Percentiles rank a stretch among this genome's conserved stretches.
These are phyloP conservation scores for Anas acuta DNA, from an alignment of 2,797 vertebrate genomes.

Conservation along the genomic window DNA sequence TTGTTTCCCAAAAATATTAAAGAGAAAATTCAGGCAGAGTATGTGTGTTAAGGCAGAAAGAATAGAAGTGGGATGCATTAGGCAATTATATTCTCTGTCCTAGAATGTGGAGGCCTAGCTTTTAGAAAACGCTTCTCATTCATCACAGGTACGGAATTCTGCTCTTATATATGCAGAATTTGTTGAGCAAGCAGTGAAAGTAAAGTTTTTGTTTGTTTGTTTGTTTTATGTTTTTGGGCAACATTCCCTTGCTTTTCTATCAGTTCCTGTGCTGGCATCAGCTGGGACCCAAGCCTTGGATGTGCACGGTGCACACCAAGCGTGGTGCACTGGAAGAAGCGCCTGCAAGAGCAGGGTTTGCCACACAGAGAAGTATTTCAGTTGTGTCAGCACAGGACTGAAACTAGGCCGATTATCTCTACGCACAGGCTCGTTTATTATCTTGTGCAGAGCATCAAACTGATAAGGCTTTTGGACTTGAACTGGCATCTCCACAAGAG, in stretches of 20 bases:
- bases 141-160: background rate
- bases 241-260: background rate
- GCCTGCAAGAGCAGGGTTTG: background rate
- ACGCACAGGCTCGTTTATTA: background rate
- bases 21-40: background rate
- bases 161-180: background rate
- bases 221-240: background rate
- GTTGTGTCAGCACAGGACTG: background rate
- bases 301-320: background rate
- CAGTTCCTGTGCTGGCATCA: background rate
- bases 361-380: fast-evolving
- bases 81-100: background rate
- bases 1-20: background rate
- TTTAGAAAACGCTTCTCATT: background rate
- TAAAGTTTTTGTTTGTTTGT: background rate
- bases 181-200: background rate
- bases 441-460: background rate
- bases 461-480: background rate
- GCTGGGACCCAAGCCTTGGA: fast-evolving
- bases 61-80: background rate
- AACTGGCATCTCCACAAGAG: background rate
- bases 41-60: background rate
- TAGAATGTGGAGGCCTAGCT: background rate
- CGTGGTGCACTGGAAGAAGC: background rate
- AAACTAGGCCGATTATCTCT: background rate